Base-by-base conservation (phyloP, 2,113 vertebrate genomes). In the Solea solea region DNA sequence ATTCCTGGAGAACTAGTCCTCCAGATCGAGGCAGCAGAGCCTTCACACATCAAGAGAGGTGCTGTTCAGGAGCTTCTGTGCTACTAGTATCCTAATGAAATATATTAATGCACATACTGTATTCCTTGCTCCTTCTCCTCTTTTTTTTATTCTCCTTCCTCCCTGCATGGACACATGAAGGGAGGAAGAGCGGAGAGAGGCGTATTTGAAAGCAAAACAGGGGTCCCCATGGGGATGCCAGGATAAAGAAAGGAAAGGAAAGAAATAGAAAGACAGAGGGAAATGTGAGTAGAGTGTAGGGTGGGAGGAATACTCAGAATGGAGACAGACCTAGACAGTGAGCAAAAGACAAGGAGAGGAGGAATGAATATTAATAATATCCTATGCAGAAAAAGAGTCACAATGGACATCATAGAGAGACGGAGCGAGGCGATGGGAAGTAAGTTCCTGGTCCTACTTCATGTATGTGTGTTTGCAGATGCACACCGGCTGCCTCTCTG, bases 361-460 rank as follows among this genome's bases (percentile, higher is more conserved):
- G 78, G 74, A 78, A 81, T 89, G 86, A 88, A 90, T 92, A 89
- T 88, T 87, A 90, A 90, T 87, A 83, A 64, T 70, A 61, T 58
- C 71, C 72, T 75, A 55, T 78, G 72, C 75, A 76, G 76, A 64
- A 82, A 85, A 78, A 52, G 78, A 78, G 77, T 86, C 73, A 83
- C 86, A 68, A 87, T 93, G 92, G 93, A 93, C 95, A 85, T 85
- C 70, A 82, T 57, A 93, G 80, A 94, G 76, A 52, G 92, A 94
- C 90, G 92, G 85, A 91, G 80, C 88, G 93, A 94, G 90, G 90
- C 90, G 72, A 72, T 44, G 74, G 74, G 70, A 83, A 83, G 86
- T 60, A 65, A 72, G 69, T 76, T 71, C 77, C 64, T 25, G 76
- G 74, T 70, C 80, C 65, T 12, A 15, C 70, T 61, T 67, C 45